Evolutionary conservation across 2,113 vertebrate species (phyloP).

Genomic region (Diadophis punctatus): DNA sequence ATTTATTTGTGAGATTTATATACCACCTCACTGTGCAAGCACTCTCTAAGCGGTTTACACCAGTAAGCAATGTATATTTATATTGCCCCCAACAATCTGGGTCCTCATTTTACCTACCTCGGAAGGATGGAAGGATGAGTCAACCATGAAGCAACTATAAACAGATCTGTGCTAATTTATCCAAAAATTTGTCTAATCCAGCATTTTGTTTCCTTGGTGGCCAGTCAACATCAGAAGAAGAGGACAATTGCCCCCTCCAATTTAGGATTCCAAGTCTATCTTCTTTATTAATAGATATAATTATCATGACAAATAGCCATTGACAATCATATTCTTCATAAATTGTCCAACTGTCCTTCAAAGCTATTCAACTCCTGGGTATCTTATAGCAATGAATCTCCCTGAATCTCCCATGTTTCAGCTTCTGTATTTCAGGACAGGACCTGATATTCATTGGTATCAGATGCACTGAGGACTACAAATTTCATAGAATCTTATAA

Average conservation of each 20-base stretch:
- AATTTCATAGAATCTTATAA: not conserved
- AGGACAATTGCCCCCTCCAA: not conserved
- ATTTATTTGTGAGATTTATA: too few species aligned
- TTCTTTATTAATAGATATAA: not conserved
- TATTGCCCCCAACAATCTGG: too few species aligned
- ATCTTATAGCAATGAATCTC: not conserved
- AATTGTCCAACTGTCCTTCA: not conserved
- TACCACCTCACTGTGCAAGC: too few species aligned
- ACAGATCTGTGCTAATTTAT: not conserved
- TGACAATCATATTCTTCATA: not conserved
- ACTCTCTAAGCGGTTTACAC: too few species aligned
- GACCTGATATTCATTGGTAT: not conserved
- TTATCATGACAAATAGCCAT: not conserved
- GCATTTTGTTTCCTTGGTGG: not conserved
- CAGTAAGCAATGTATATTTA: too few species aligned
- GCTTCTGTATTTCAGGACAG: not conserved
- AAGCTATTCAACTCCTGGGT: not conserved
- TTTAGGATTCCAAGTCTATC: not conserved
- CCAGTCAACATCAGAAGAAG: not conserved
- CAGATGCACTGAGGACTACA: not conserved
- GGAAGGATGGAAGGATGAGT: too few species aligned
- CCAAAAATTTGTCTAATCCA: not conserved
- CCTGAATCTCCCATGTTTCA: not conserved
- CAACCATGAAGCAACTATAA: not conserved
- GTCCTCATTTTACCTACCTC: too few species aligned